phyloP scores from a whole-genome alignment of 2,113 vertebrate species.

The Nerophis lumbriciformis region DNA sequence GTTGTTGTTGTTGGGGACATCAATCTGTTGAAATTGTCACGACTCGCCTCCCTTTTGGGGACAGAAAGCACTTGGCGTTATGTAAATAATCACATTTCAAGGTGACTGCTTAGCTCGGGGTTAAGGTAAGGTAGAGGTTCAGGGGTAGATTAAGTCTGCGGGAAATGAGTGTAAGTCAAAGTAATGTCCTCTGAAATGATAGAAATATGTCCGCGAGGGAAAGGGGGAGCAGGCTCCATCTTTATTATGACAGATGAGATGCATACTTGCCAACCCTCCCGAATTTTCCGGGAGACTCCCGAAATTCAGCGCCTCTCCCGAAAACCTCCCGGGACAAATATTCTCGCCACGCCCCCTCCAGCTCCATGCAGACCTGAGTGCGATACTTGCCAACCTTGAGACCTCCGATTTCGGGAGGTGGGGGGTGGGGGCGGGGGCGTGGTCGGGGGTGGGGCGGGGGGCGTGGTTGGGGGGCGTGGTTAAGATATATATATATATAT shows the following conservation, averaged over 20 bases:
- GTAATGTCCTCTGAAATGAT: neutral
- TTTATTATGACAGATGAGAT: conserved; percentile 65
- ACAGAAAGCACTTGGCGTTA: neutral
- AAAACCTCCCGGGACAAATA: too few species aligned
- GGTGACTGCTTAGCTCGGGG: neutral
- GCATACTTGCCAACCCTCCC: too few species aligned
- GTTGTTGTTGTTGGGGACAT: neutral
- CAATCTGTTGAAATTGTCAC: neutral
- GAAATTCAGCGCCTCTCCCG: too few species aligned
- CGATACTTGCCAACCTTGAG: too few species aligned
- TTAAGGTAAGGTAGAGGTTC: neutral
- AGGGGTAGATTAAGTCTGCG: neutral
- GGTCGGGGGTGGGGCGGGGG: too few species aligned
- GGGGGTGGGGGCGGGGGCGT: too few species aligned
- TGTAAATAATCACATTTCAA: conserved; percentile 1
- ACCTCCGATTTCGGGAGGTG: too few species aligned
- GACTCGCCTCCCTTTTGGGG: neutral
- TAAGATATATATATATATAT: too few species aligned
- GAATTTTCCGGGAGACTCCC: too few species aligned
- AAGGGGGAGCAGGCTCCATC: conserved; percentile 35
- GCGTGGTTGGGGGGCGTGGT: too few species aligned
- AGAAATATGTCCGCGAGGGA: neutral
- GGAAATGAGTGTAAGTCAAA: neutral
- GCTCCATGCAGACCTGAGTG: too few species aligned
- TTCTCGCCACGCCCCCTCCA: too few species aligned